These are phyloP conservation scores for Alaudala cheleensis DNA, from an alignment of 2,113 vertebrate species.

Conservation along the genomic window DNA sequence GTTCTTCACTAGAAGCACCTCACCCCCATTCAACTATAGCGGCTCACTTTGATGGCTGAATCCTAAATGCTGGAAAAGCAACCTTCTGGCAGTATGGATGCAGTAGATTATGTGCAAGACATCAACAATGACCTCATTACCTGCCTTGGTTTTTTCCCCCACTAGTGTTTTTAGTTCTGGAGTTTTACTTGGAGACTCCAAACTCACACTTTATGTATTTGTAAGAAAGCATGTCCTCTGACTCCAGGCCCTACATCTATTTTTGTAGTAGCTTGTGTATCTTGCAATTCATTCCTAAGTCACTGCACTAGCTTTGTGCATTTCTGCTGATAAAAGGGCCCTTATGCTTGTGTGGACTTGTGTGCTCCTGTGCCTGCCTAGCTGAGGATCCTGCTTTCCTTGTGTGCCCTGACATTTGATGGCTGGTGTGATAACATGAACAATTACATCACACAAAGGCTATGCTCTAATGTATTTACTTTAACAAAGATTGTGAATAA, in stretches of 20 bases:
- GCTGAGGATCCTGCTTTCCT: neutral
- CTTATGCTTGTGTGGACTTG: neutral
- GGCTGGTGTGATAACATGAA: neutral
- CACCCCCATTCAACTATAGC: slow-evolving; percentile 10
- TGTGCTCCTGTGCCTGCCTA: neutral
- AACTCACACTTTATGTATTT: neutral
- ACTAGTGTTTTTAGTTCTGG: neutral
- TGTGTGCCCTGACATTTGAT: neutral
- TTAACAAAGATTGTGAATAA: neutral
- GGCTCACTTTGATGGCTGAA: slow-evolving; percentile 14
- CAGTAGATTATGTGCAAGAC: neutral
- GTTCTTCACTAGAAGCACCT: slow-evolving; percentile 30
- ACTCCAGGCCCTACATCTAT: neutral
- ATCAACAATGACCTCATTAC: rapidly evolving
- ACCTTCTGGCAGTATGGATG: neutral
- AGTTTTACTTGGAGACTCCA: neutral
- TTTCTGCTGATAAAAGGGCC: neutral
- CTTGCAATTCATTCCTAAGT: neutral
- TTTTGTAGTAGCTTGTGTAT: neutral
- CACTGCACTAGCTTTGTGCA: neutral
- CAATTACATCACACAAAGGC: neutral
- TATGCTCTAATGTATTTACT: neutral
- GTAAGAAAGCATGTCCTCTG: neutral
- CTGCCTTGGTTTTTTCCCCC: neutral
- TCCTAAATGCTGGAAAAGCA: neutral